Base-by-base conservation (phyloP, 2,888 invertebrate genomes). In the Ochropleura plecta region DNA sequence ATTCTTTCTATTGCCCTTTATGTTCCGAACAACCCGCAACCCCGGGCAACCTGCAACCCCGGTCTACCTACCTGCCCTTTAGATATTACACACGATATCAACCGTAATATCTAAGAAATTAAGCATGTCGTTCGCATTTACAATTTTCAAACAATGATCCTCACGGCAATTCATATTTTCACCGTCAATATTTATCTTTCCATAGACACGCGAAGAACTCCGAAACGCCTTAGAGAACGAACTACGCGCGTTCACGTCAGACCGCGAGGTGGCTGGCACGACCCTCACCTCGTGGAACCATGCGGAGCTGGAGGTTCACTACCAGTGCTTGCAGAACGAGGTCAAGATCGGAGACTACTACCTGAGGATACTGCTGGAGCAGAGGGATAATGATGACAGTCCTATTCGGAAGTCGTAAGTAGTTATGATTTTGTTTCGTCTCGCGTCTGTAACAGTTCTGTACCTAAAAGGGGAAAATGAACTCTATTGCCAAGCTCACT, bases 311-410 rank as follows among this genome's bases (percentile, higher is more conserved):
- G 99, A 99, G 96, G 98, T 99, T 18, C 98, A 98, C 90, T 99
- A 99, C 96, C 98, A 98, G 91, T 99, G 99, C 90, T 97, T 99
- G 83, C 98, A 98, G 74, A 99, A 99, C 88, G 99, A 99, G 96
- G 99, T 99, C 85, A 98, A 98, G 96, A 99, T 99, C 88, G 99
- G 99, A 20, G 99, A 99, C 94, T 99, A 99, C 95, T 99, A 99
- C 94, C 97, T 99, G 85, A 97, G 99, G 86, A 97, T 99, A 89
- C 97, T 99, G 83, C 96, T 99, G 72, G 99, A 99, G 93, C 99
- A 99, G 95, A 98, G 98, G 89, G 98, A 98, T 88, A 97, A 97
- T 92, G 98, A 98, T 84, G 98, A 98, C 94, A 98, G 98, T 92
- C 98, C 98, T 48, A 99, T 99, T 85, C 98, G 98, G 93, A 98